A percentile compares a stretch with the other conserved stretches of the same genome.
Evolutionary conservation across 2,113 vertebrate species (phyloP).

Genomic region (Lepus europaeus): DNA sequence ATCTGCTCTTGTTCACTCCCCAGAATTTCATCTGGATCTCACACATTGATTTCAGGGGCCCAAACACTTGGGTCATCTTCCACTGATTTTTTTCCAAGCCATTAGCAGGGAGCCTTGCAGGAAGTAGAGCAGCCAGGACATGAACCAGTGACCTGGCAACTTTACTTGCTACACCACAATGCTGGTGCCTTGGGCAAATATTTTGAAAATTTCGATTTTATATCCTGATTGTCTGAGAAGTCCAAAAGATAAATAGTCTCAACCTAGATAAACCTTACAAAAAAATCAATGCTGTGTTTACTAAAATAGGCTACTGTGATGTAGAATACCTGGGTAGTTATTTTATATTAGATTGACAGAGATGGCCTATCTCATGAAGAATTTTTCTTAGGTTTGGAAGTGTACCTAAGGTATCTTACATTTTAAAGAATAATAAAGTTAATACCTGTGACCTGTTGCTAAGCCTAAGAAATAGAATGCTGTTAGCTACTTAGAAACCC

Average conservation of each 20-base stretch:
- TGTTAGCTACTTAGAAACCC: not conserved
- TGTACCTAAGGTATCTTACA: not conserved
- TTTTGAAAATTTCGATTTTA: slow-evolving; percentile 15
- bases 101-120: too few relatives aligned
- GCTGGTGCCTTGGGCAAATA: not conserved
- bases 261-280: not conserved
- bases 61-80: too few relatives aligned
- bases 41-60: too few relatives aligned
- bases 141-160: too few relatives aligned
- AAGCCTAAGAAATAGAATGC: not conserved
- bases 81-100: too few relatives aligned
- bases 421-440: not conserved
- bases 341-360: not conserved
- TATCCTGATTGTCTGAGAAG: not conserved
- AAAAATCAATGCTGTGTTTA: not conserved
- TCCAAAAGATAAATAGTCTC: not conserved
- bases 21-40: too few relatives aligned
- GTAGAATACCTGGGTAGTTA: not conserved
- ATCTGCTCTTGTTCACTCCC: too few relatives aligned
- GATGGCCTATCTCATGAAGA: not conserved
- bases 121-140: too few relatives aligned
- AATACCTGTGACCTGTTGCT: not conserved
- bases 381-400: not conserved
- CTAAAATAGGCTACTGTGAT: not conserved
- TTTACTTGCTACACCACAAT: too few relatives aligned